Percentiles rank a stretch among this genome's conserved stretches.
phyloP scores from a whole-genome alignment of 2,797 vertebrate genomes.

The Rhodeus uyekii region DNA sequence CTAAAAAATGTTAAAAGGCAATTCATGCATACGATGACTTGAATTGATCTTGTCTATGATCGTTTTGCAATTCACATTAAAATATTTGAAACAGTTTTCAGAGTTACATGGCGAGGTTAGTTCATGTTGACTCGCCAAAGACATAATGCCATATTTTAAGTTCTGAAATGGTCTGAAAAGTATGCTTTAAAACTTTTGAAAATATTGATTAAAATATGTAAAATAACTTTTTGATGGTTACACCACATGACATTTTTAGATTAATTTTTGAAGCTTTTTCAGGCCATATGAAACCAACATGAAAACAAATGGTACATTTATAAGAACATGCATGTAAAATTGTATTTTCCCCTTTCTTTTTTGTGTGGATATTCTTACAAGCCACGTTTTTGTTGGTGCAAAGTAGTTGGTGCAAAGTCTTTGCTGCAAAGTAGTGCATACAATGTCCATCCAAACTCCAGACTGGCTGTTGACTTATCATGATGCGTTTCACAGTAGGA shows the following conservation, averaged over 20 bases:
- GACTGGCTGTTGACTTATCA: slow-evolving; percentile 7
- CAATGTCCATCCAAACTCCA: background rate
- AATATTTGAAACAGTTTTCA: background rate
- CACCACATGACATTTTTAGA: background rate
- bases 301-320: background rate
- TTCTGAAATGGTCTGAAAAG: background rate
- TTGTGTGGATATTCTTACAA: background rate
- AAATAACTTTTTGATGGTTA: background rate
- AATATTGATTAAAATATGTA: background rate
- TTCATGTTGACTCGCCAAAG: background rate
- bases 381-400: background rate
- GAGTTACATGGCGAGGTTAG: background rate
- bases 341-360: background rate
- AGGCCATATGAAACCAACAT: background rate
- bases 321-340: background rate
- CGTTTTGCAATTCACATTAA: background rate
- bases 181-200: background rate
- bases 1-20: background rate
- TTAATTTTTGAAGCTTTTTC: background rate
- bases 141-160: background rate
- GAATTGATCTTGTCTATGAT: background rate
- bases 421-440: background rate
- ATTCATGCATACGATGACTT: background rate
- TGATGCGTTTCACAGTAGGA: slow-evolving; percentile 13
- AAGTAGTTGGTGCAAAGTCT: background rate